Percentiles rank a stretch among this genome's conserved stretches.
These are phyloP conservation scores for Hecatera dysodea DNA, from an alignment of 2,888 invertebrate genomes.

Conservation along the genomic window DNA sequence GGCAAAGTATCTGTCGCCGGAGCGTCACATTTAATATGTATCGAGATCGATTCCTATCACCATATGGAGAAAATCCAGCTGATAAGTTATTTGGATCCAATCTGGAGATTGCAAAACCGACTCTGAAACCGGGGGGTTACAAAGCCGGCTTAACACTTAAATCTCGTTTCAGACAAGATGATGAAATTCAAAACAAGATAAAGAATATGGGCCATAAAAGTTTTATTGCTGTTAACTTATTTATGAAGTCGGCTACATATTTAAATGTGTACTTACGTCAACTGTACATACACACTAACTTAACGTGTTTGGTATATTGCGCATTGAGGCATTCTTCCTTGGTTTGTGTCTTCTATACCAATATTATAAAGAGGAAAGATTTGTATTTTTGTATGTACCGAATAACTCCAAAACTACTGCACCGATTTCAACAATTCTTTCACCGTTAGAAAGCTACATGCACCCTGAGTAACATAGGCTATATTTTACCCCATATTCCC, in stretches of 20 bases:
- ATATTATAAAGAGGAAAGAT: constrained; percentile 26
- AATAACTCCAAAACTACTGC: too few species aligned
- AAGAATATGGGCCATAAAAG: constrained; percentile 88
- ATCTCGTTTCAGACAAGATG: constrained; percentile 82
- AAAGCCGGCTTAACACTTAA: constrained; percentile 78
- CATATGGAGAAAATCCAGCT: constrained; percentile 58
- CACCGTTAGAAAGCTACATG: too few species aligned
- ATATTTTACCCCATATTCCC: too few species aligned
- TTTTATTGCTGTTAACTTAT: constrained; percentile 89
- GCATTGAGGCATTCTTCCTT: constrained; percentile 60
- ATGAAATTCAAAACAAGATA: constrained; percentile 89
- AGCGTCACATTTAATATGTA: constrained; percentile 54
- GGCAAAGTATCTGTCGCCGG: constrained; percentile 45
- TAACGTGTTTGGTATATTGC: constrained; percentile 54
- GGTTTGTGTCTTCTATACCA: constrained; percentile 29
- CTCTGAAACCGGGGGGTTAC: constrained; percentile 65
- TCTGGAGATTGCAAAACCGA: constrained; percentile 67
- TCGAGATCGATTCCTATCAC: constrained; percentile 51
- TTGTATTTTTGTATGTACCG: too few species aligned
- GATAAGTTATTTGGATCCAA: constrained; percentile 67
- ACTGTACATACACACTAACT: constrained; percentile 67
- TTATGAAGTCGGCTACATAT: constrained; percentile 87
- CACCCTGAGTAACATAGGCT: too few species aligned
- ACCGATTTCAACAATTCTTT: too few species aligned
- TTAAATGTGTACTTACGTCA: constrained; percentile 81